These are phyloP conservation scores for Steinernema hermaphroditum DNA, from an alignment of 2,888 invertebrate species.

Conservation along the genomic window DNA sequence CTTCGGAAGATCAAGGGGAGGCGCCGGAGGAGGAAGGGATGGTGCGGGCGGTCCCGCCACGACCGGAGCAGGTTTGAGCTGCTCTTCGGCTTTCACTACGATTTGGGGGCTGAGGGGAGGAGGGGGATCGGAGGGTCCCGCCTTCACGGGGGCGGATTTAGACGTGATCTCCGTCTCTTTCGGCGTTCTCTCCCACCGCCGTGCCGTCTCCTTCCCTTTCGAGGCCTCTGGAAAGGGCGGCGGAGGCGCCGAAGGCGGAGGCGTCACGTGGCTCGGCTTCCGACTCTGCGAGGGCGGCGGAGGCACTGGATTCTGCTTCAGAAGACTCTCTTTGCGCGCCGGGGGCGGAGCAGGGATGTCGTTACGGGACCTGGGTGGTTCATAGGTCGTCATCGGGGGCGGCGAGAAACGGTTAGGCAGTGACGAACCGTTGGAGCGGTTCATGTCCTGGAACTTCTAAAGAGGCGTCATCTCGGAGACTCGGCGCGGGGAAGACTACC, in stretches of 20 bases:
- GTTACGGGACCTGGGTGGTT: background rate
- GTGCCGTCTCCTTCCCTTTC: background rate
- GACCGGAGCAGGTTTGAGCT: too few species aligned
- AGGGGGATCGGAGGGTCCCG: background rate
- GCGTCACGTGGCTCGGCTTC: background rate
- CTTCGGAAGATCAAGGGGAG: background rate
- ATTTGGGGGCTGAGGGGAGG: too few species aligned
- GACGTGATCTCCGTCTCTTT: background rate
- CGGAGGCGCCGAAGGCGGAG: background rate
- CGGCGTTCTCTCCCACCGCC: background rate
- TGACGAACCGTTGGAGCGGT: background rate
- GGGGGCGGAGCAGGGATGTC: background rate
- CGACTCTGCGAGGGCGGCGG: background rate
- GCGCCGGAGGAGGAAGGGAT: constrained; percentile 9
- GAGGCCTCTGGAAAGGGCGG: background rate
- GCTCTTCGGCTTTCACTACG: too few species aligned
- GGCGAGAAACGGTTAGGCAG: background rate
- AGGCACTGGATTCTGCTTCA: background rate
- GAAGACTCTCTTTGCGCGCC: constrained; percentile 1
- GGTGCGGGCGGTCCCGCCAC: background rate
- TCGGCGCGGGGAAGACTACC: background rate
- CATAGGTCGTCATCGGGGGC: background rate
- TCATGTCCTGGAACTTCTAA: background rate
- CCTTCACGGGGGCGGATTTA: background rate
- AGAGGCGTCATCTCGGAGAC: background rate